phyloP scores from a whole-genome alignment of 2,888 invertebrate species.

The Hirtodrosophila cameraria region DNA sequence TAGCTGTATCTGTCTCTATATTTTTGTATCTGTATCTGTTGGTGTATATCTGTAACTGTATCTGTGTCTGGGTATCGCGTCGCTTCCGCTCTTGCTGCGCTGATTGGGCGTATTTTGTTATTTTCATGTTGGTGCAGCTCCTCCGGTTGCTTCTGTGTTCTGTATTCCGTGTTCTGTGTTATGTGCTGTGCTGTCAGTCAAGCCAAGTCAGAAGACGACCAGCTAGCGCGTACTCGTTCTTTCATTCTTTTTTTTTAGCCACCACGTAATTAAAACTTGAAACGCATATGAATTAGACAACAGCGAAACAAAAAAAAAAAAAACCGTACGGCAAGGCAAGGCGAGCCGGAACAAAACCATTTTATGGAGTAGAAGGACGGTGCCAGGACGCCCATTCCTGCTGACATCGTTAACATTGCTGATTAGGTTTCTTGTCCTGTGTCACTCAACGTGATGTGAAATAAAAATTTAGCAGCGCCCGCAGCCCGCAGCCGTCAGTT shows the following conservation, averaged over 20 bases:
- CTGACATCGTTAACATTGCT: conserved; percentile 81
- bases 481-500: conserved; percentile 32
- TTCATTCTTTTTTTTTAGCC: conserved; percentile 21
- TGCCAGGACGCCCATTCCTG: conserved; percentile 39
- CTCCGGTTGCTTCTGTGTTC: conserved; percentile 36
- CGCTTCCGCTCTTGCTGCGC: conserved; percentile 67
- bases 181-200: conserved; percentile 77
- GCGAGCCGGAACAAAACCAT: conserved; percentile 61
- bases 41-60: conserved; percentile 14
- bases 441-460: conserved; percentile 81
- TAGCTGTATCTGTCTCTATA: conserved; percentile 14
- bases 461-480: conserved; percentile 54
- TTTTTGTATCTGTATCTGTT: conserved; percentile 21
- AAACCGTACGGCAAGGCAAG: conserved; percentile 61
- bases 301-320: too few species aligned
- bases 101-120: conserved; percentile 80
- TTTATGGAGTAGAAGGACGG: conserved; percentile 60
- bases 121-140: conserved; percentile 69
- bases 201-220: conserved; percentile 49
- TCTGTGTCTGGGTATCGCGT: conserved; percentile 40
- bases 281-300: conserved; percentile 83
- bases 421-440: conserved; percentile 82
- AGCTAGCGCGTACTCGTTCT: conserved; percentile 49
- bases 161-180: too few species aligned
- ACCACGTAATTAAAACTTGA: conserved; percentile 83